Evolutionary conservation across 2,113 vertebrate species (phyloP).

Genomic region (Catharus fuscescens): DNA sequence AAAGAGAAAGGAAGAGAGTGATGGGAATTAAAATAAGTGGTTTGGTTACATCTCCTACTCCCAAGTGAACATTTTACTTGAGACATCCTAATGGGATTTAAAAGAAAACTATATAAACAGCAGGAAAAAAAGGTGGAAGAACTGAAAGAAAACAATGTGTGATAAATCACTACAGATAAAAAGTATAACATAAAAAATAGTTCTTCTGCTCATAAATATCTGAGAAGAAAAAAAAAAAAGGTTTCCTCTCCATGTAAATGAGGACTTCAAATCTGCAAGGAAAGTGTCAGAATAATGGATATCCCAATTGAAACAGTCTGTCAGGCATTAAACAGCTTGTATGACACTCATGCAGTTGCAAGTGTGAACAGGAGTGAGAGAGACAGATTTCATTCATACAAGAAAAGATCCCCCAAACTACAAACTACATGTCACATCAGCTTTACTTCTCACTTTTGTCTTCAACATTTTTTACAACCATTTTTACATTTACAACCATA

Average conservation of each 20-base stretch:
- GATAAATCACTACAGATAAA: neutral
- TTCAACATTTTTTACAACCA: neutral
- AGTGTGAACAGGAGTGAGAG: neutral
- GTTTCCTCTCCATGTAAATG: neutral
- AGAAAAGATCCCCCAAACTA: neutral
- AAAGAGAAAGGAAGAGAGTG: slow-evolving; percentile 21
- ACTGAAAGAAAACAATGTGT: neutral
- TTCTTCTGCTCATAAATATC: neutral
- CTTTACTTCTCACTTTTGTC: neutral
- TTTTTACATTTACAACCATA: neutral
- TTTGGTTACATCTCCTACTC: slow-evolving; percentile 16
- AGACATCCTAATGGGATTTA: neutral
- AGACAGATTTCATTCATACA: slow-evolving; percentile 33
- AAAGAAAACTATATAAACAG: neutral
- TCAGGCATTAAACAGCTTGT: neutral
- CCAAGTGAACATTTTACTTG: neutral
- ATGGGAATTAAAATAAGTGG: slow-evolving; percentile 31
- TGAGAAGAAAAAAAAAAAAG: neutral
- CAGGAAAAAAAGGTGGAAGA: neutral
- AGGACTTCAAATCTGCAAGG: neutral
- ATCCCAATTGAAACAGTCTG: neutral
- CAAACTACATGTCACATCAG: neutral
- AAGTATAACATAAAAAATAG: neutral
- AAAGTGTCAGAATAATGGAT: neutral
- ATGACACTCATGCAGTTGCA: neutral